Evolutionary conservation across 2,113 vertebrate genomes (phyloP).

Genomic region (Stegostoma tigrinum): DNA sequence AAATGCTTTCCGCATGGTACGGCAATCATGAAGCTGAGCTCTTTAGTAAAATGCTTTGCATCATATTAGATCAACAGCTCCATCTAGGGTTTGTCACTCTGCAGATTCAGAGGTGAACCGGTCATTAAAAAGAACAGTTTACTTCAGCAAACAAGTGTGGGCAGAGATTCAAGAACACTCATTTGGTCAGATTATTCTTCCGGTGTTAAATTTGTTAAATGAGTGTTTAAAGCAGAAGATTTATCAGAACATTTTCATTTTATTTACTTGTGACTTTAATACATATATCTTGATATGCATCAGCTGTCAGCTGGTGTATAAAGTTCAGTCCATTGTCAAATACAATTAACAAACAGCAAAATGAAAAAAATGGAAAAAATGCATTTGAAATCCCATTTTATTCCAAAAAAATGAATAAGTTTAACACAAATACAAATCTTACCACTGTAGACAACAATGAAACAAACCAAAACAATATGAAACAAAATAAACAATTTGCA

Average conservation of each 20-base stretch:
- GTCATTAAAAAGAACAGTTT: no score
- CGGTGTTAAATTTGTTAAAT: not conserved
- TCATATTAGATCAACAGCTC: not conserved
- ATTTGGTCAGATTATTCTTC: not conserved
- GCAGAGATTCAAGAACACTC: not conserved
- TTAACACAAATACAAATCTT: not conserved
- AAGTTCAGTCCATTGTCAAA: not conserved
- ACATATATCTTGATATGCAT: not conserved
- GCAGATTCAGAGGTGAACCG: not conserved
- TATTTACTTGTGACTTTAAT: slow-evolving; percentile 16
- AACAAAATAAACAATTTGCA: not conserved
- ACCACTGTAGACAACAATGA: not conserved
- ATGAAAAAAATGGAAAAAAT: not conserved
- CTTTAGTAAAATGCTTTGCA: not conserved
- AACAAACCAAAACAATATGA: not conserved
- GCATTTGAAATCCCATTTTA: slow-evolving; percentile 14
- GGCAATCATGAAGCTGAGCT: not conserved
- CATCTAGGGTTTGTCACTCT: slow-evolving; percentile 14
- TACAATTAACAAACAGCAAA: not conserved
- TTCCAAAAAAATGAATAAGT: not conserved
- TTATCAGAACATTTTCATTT: not conserved
- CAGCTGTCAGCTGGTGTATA: not conserved
- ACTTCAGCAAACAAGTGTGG: not conserved
- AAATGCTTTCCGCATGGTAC: not conserved
- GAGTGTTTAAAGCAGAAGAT: not conserved